Evolutionary conservation across 2,113 vertebrate species (phyloP).

Genomic region (Channa argus): DNA sequence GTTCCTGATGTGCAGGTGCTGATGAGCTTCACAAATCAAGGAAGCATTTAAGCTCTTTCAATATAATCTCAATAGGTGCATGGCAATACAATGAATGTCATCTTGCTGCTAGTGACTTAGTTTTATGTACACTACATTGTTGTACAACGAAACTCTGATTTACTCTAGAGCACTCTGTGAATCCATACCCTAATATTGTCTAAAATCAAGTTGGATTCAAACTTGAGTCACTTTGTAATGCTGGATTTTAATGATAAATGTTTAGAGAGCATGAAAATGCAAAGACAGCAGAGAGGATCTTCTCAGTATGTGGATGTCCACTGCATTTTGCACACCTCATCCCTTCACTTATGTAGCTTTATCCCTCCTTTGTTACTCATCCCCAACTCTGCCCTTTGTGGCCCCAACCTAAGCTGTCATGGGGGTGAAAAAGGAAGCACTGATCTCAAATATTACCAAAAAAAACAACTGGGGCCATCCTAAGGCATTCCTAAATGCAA

Average conservation of each 20-base stretch:
- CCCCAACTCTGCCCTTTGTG: slow-evolving; percentile 61
- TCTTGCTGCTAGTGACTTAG: not conserved
- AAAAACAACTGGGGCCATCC: not conserved
- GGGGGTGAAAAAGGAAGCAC: slow-evolving; percentile 39
- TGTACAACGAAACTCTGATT: too few species aligned
- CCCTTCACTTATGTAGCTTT: slow-evolving; percentile 67
- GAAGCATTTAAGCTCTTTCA: slow-evolving; percentile 33
- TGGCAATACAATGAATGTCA: not conserved
- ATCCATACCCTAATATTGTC: not conserved
- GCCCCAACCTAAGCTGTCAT: slow-evolving; percentile 55
- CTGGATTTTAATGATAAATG: not conserved
- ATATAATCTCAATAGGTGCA: slow-evolving; percentile 47
- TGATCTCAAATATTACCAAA: slow-evolving; percentile 39
- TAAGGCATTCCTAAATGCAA: slow-evolving; percentile 16
- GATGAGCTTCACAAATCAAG: slow-evolving; percentile 57
- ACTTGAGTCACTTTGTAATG: not conserved
- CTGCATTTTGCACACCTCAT: slow-evolving; percentile 68
- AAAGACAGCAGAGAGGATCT: slow-evolving; percentile 18
- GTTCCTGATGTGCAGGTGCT: slow-evolving; percentile 55
- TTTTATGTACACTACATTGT: too few species aligned
- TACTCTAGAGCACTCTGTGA: not conserved
- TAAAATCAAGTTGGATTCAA: not conserved
- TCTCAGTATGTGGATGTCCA: slow-evolving; percentile 62
- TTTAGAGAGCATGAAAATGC: not conserved
- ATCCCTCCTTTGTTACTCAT: slow-evolving; percentile 74